phyloP scores from a whole-genome alignment of 2,113 vertebrate genomes.

The Reinhardtius hippoglossoides region DNA sequence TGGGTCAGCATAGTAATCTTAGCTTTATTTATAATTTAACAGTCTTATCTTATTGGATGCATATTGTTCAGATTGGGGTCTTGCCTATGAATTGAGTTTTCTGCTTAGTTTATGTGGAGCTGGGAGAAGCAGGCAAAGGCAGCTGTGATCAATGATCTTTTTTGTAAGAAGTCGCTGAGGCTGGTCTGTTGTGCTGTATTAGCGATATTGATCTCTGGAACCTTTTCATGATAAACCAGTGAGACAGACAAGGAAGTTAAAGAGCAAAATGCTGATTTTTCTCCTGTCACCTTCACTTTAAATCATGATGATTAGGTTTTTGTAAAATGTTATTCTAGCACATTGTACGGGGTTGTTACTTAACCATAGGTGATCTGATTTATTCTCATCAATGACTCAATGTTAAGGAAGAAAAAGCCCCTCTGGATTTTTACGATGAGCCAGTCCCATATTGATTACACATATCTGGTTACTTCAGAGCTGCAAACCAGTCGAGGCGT shows the following conservation, averaged over 20 bases:
- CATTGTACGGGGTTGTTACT: no score
- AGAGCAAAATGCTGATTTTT: background rate
- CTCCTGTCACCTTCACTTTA: background rate
- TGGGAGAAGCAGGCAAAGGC: constrained; percentile 4
- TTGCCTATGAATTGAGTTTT: constrained; percentile 33
- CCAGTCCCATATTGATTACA: constrained; percentile 31
- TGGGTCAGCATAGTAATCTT: background rate
- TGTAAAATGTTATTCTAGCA: no score
- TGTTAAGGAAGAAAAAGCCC: constrained; percentile 5
- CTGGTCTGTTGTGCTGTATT: constrained; percentile 52
- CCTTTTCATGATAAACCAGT: constrained; percentile 25
- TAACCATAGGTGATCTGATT: background rate
- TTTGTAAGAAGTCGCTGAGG: constrained; percentile 39
- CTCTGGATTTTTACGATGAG: constrained; percentile 22
- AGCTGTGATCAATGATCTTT: constrained; percentile 53
- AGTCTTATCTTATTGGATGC: constrained; percentile 6
- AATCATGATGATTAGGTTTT: no score
- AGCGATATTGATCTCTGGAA: constrained; percentile 47
- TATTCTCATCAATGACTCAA: background rate
- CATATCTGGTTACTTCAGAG: constrained; percentile 33
- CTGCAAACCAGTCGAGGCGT: constrained; percentile 2
- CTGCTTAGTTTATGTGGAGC: constrained; percentile 19
- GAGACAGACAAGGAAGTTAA: background rate
- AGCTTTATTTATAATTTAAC: constrained; percentile 1
- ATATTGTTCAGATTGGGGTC: constrained; percentile 1